A percentile compares a stretch with the other conserved stretches of the same genome.
Conservation (phyloP, 2,113 vertebrate genomes). For the Mesoclemmys tuberculata region DNA sequence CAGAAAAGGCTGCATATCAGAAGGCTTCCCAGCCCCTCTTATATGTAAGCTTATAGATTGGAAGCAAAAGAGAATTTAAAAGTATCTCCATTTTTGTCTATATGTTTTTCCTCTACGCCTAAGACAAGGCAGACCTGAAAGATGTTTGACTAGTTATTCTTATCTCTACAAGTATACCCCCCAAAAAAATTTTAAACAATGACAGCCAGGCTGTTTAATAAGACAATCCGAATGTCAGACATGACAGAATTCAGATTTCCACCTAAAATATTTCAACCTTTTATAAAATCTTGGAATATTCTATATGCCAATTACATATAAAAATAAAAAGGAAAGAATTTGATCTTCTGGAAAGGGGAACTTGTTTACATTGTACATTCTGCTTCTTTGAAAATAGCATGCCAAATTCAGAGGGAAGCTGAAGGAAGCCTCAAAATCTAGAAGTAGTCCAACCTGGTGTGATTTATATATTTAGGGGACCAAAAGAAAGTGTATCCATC, state of each 20-base stretch:
- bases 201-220: not conserved
- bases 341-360: not conserved
- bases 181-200: not conserved
- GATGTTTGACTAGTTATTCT: slow-evolving; percentile 62
- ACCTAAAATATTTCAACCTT: not conserved
- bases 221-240: not conserved
- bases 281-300: not conserved
- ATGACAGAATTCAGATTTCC: not conserved
- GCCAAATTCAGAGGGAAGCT: not conserved
- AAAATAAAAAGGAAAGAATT: not conserved
- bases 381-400: not conserved
- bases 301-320: not conserved
- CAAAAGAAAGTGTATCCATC: not conserved
- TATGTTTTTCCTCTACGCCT: slow-evolving; percentile 56
- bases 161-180: slow-evolving; percentile 49
- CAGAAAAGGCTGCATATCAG: slow-evolving; percentile 5
- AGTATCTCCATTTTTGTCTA: slow-evolving; percentile 52
- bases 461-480: not conserved
- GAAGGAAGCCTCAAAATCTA: not conserved
- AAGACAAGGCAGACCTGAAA: slow-evolving; percentile 50
- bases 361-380: not conserved
- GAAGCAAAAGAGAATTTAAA: slow-evolving; percentile 68
- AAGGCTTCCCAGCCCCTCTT: slow-evolving; percentile 7
- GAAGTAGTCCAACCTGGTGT: not conserved
- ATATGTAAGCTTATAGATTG: slow-evolving; percentile 33